Percentiles rank a stretch among this genome's conserved stretches.
These are phyloP conservation scores for Chrysina gloriosa DNA, from an alignment of 2,888 invertebrate species.

Conservation along the genomic window DNA sequence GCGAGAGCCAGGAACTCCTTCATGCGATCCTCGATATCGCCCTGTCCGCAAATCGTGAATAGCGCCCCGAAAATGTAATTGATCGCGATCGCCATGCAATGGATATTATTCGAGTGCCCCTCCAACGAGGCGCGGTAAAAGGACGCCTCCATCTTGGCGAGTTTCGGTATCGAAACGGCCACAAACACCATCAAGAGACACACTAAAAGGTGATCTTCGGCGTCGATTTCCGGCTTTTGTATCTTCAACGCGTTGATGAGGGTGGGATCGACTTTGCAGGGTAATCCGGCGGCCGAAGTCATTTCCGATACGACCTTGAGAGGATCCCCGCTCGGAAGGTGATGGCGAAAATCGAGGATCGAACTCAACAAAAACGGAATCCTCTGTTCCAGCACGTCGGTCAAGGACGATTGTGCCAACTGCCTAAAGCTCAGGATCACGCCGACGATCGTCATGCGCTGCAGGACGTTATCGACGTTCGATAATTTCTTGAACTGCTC, in stretches of 20 bases:
- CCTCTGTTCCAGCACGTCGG: slow-evolving; percentile 92
- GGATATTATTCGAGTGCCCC: slow-evolving; percentile 98
- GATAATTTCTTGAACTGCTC: slow-evolving; percentile 92
- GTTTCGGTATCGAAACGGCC: slow-evolving; percentile 95
- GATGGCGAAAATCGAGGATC: slow-evolving; percentile 93
- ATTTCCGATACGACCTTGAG: slow-evolving; percentile 95
- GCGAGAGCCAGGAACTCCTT: slow-evolving; percentile 95
- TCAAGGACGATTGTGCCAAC: slow-evolving; percentile 92
- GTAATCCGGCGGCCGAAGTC: slow-evolving; percentile 95
- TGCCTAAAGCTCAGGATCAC: slow-evolving; percentile 96
- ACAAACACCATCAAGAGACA: slow-evolving; percentile 99
- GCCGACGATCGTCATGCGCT: slow-evolving; percentile 97
- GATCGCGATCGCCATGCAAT: slow-evolving; percentile 97
- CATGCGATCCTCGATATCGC: slow-evolving; percentile 97
- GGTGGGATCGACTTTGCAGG: slow-evolving; percentile 95
- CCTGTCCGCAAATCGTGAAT: slow-evolving; percentile 95
- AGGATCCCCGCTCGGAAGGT: slow-evolving; percentile 89
- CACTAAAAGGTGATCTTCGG: slow-evolving; percentile 92
- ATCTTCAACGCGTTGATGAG: slow-evolving; percentile 89
- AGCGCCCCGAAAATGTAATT: slow-evolving; percentile 96
- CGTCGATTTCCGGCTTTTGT: slow-evolving; percentile 88
- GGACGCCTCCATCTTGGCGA: slow-evolving; percentile 90
- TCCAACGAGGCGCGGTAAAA: slow-evolving; percentile 88
- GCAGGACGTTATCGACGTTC: slow-evolving; percentile 94
- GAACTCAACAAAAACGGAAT: slow-evolving; percentile 97